Percentiles rank a stretch among this genome's conserved stretches.
Conservation (phyloP, 2,888 invertebrate species). For the Eilema griseolum region DNA sequence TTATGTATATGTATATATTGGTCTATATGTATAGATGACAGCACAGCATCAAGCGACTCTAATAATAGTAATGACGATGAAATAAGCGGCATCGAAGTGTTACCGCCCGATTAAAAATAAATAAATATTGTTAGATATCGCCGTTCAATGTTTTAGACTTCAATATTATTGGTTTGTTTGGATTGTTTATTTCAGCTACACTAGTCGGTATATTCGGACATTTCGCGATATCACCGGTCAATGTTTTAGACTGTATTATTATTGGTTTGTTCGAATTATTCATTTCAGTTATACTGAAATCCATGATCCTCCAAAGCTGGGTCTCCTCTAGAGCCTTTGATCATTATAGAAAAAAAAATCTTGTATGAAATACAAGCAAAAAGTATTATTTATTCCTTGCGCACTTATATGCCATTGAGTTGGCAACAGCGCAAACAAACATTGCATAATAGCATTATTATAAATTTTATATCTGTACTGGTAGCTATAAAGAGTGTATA, state of each 20-base stretch:
- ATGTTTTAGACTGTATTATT: slow-evolving; percentile 3
- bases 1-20: no score
- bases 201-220: background rate
- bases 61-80: no score
- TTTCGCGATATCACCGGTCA: background rate
- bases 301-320: background rate
- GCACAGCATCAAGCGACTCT: no score
- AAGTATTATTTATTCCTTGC: background rate
- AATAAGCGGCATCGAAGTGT: no score
- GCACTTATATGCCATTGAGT: background rate
- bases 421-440: background rate
- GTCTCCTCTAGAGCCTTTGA: background rate
- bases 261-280: no score
- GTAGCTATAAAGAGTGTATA: no score
- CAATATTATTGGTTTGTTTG: background rate
- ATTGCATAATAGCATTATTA: background rate
- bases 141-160: slow-evolving; percentile 14
- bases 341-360: no score
- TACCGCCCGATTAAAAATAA: no score
- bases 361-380: background rate
- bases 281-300: no score
- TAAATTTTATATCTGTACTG: no score
- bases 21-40: no score
- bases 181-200: background rate
- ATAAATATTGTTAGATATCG: no score